A percentile compares a stretch with the other conserved stretches of the same genome.
Evolutionary conservation across 2,888 invertebrate genomes (phyloP).

Genomic region (Leptopterna dolabrata): DNA sequence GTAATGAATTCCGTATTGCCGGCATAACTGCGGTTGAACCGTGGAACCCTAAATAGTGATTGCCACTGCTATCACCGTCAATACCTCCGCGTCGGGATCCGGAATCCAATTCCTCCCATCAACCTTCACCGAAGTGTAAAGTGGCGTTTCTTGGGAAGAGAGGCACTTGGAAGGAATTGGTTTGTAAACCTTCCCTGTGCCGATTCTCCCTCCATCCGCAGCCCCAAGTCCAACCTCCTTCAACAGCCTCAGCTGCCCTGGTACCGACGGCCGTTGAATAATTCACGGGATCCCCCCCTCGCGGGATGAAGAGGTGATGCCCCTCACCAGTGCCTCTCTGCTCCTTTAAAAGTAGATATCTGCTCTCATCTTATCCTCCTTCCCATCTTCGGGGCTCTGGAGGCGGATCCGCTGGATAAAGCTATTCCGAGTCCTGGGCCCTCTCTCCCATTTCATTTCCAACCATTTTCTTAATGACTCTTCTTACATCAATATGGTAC

Average conservation of each 20-base stretch:
- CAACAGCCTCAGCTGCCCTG: neutral
- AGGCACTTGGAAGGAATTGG: constrained; percentile 30
- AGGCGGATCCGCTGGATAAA: constrained; percentile 38
- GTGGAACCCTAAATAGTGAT: neutral
- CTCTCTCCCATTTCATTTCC: neutral
- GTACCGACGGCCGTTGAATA: constrained; percentile 32
- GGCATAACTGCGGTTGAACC: neutral
- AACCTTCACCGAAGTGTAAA: neutral
- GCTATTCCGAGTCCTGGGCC: constrained; percentile 15
- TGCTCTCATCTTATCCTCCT: neutral
- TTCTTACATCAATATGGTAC: neutral
- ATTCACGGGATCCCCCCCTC: constrained; percentile 16
- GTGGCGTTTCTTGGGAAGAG: neutral
- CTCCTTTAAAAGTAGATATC: constrained; percentile 40
- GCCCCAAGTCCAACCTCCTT: neutral
- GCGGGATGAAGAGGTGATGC: constrained; percentile 32
- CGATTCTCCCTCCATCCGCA: neutral
- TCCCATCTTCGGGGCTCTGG: neutral
- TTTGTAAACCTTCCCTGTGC: constrained; percentile 21
- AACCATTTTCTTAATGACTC: neutral
- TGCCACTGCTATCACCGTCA: neutral
- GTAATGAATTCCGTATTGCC: neutral
- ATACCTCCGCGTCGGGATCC: neutral
- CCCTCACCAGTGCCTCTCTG: neutral
- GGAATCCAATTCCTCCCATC: constrained; percentile 5